Base-by-base conservation (phyloP, 2,888 invertebrate genomes). In the Erebia ligea region DNA sequence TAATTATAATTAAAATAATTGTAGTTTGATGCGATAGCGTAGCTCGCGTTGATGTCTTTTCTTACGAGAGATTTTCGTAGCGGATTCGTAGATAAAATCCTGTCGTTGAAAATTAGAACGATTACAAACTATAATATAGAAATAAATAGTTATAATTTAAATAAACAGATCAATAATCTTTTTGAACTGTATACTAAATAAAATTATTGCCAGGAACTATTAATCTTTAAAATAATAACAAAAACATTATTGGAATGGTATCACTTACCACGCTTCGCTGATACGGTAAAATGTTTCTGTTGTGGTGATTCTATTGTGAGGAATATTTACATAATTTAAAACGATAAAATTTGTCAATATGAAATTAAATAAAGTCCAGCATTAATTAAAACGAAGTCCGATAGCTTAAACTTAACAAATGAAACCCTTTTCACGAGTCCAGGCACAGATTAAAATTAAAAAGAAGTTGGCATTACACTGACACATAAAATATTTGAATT, bases 11-110 rank as follows among this genome's bases (percentile, higher is more conserved):
- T n/a, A n/a, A n/a, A n/a, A n/a, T 45, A 42, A 13, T 13, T 45
- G 11, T 11, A 42, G 0, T 52, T 9, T 45, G 4, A 42, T 4
- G 13, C 48, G 59, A 52, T 61, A 61, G 57, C 48, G n/a, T 59
- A 17, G 59, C 67, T 21, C 84, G 84, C 88, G 88, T 88, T 86
- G 85, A 88, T 82, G 86, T 88, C 88, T 88, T 87, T 87, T 82
- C 78, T 81, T 80, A 21, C n/a, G 45, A 54, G 25, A 66, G 66
- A 66, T 42, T 1, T 54, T 56, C 56, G 56, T 45, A 56, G 54
- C 21, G 21, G 19, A 42, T 3, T 42, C 34, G 52, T 64, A 52
- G 52, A 64, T 6, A 17, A 50, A 50, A 25, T n/a, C 15, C n/a
- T 50, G 17, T 1, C 3, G 17, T 62, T 17, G 9, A 17, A 34